Evolutionary conservation across 2,113 vertebrate species (phyloP).

Genomic region (Alectura lathami): DNA sequence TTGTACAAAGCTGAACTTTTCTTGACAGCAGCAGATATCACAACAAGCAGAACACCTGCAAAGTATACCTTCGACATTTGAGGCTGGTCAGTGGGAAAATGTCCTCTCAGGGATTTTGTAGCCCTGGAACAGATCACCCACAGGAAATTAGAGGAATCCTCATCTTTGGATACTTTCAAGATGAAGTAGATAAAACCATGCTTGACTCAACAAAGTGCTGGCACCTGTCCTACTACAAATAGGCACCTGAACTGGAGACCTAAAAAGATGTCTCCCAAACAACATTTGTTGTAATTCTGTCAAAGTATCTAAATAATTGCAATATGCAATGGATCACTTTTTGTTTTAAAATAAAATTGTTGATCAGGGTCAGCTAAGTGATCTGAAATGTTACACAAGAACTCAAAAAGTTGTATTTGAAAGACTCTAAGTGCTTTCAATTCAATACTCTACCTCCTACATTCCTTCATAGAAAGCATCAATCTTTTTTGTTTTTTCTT

Average conservation of each 20-base stretch:
- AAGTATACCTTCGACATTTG: background rate
- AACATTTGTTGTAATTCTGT: background rate
- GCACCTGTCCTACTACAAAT: background rate
- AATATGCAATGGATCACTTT: background rate
- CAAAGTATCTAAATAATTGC: background rate
- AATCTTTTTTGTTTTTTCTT: background rate
- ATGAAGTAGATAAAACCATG: background rate
- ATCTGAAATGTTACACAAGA: background rate
- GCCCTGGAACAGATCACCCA: background rate
- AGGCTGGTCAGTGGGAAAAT: background rate
- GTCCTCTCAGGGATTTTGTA: background rate
- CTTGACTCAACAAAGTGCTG: background rate
- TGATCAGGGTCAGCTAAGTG: background rate
- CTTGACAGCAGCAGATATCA: background rate
- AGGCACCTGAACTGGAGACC: background rate
- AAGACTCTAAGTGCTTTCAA: background rate
- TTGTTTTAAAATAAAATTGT: background rate
- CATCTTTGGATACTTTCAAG: background rate
- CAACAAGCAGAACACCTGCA: background rate
- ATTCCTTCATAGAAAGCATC: background rate
- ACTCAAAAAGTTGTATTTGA: background rate
- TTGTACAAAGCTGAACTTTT: background rate
- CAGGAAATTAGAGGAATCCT: background rate
- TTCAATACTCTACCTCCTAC: rapidly evolving
- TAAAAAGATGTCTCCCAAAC: background rate